phyloP scores from a whole-genome alignment of 1,140 invertebrate genomes.

The Penaeus vannamei region DNA sequence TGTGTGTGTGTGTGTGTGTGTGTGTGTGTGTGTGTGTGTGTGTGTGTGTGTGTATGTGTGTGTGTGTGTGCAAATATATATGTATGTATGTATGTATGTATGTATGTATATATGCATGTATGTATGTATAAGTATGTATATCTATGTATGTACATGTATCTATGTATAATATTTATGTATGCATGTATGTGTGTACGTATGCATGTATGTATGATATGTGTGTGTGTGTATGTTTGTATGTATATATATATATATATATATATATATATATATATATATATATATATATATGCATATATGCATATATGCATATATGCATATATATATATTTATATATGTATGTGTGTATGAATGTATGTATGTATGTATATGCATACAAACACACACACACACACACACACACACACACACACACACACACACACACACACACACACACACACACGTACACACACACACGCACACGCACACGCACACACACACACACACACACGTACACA shows the following conservation, averaged over 20 bases:
- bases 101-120: background rate
- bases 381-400: background rate
- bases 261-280: background rate
- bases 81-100: background rate
- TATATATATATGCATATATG: background rate
- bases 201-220: background rate
- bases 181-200: background rate
- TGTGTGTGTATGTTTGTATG: background rate
- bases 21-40: background rate
- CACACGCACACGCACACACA: background rate
- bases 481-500: background rate
- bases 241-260: background rate
- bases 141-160: background rate
- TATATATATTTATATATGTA: background rate
- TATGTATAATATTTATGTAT: background rate
- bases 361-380: background rate
- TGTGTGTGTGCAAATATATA: background rate
- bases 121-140: background rate
- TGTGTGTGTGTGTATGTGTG: background rate
- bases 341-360: background rate
- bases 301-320: background rate
- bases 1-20: background rate
- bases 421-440: background rate
- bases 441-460: background rate
- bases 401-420: background rate